A percentile compares a stretch with the other conserved stretches of the same genome.
phyloP scores from a whole-genome alignment of 2,797 vertebrate genomes.

The Neosilurus hyrtlii region DNA sequence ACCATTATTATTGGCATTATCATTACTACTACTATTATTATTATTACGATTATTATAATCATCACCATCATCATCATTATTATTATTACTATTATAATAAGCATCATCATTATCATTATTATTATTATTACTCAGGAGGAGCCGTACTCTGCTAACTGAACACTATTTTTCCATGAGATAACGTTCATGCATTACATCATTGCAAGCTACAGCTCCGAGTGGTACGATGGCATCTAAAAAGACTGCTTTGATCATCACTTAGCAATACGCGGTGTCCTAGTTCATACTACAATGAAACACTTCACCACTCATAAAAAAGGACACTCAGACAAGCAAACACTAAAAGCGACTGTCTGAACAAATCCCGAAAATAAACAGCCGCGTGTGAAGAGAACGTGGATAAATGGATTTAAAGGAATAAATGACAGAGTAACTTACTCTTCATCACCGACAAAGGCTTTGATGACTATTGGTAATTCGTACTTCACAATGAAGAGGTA shows the following conservation, averaged over 20 bases:
- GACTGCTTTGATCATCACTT: slow-evolving; percentile 57
- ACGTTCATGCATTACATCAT: slow-evolving; percentile 62
- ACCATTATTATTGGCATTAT: background rate
- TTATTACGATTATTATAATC: no score
- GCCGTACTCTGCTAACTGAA: background rate
- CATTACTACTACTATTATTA: background rate
- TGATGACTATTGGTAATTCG: slow-evolving; percentile 94
- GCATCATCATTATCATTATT: background rate
- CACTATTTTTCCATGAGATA: slow-evolving; percentile 53
- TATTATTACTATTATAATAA: background rate
- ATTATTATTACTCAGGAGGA: background rate
- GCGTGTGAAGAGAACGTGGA: background rate
- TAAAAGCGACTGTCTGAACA: background rate
- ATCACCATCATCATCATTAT: background rate
- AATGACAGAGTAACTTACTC: slow-evolving; percentile 72
- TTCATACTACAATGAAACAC: slow-evolving; percentile 52
- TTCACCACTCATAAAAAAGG: slow-evolving; percentile 29
- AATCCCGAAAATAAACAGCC: background rate
- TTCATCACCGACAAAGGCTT: slow-evolving; percentile 77
- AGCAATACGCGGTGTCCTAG: slow-evolving; percentile 20
- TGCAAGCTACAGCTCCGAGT: slow-evolving; percentile 50
- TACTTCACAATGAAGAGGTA: slow-evolving; percentile 99
- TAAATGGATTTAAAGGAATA: background rate
- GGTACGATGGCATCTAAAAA: slow-evolving; percentile 63
- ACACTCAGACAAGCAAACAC: background rate